These are phyloP conservation scores for Steatornis caripensis DNA, from an alignment of 2,113 vertebrate species.

Conservation along the genomic window DNA sequence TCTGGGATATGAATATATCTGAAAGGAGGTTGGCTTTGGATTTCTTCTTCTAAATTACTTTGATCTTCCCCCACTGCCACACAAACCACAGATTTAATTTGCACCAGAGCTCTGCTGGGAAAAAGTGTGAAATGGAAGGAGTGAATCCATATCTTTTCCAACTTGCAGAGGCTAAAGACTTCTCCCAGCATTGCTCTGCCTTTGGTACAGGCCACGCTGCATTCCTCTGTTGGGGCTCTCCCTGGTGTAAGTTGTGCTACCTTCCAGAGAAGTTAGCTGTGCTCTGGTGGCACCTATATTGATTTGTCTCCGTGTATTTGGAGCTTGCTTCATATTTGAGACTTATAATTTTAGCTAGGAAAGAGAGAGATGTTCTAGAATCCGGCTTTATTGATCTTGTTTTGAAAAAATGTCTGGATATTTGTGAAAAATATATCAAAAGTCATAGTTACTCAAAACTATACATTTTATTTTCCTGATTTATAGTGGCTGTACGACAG, in stretches of 20 bases:
- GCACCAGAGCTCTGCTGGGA: background rate
- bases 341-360: background rate
- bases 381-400: background rate
- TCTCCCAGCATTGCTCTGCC: background rate
- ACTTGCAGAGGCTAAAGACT: background rate
- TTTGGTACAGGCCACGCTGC: accelerated
- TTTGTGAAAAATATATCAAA: background rate
- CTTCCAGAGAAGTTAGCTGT: background rate
- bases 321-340: background rate
- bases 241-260: background rate
- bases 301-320: background rate
- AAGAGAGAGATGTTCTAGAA: background rate
- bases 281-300: background rate
- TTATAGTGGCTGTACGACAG: background rate
- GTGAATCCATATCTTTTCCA: background rate
- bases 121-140: background rate
- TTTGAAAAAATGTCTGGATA: background rate
- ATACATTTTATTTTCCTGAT: background rate
- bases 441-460: background rate
- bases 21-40: background rate
- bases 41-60: background rate
- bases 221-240: background rate
- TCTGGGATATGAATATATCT: background rate
- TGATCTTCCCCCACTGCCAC: background rate
- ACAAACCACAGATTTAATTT: background rate